Evolutionary conservation across 2,113 vertebrate species (phyloP).

Genomic region (Hucho hucho): DNA sequence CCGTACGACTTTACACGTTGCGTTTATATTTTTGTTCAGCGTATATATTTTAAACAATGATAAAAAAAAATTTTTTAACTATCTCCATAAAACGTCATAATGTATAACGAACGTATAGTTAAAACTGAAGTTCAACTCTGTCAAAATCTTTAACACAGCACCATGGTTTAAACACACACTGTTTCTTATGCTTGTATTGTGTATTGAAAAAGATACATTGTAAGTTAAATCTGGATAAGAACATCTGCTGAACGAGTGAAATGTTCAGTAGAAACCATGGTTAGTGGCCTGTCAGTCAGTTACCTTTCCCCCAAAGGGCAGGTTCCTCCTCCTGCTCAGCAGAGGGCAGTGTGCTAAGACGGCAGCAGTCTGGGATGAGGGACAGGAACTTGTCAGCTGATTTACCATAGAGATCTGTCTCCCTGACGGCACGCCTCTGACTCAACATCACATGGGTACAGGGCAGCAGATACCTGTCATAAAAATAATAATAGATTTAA

Average conservation of each 20-base stretch:
- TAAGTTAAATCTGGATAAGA: too few relatives aligned
- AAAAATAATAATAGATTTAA: neutral
- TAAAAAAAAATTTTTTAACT: too few relatives aligned
- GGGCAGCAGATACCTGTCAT: conserved; percentile 89
- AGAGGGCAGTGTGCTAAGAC: conserved; percentile 55
- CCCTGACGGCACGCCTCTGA: conserved; percentile 89
- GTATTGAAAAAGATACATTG: neutral
- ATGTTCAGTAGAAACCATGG: neutral
- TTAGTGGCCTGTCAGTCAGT: conserved; percentile 4
- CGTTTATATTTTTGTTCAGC: too few relatives aligned
- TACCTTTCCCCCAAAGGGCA: conserved; percentile 85
- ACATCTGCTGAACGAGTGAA: neutral
- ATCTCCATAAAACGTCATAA: too few relatives aligned
- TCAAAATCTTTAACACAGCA: too few relatives aligned
- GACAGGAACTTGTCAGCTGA: conserved; percentile 92
- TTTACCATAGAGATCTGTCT: conserved; percentile 90
- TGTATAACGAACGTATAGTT: too few relatives aligned
- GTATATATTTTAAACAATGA: too few relatives aligned
- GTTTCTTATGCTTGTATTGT: too few relatives aligned
- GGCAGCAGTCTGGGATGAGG: conserved; percentile 90
- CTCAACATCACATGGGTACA: conserved; percentile 97
- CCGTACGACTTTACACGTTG: too few relatives aligned
- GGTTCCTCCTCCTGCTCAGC: conserved; percentile 80
- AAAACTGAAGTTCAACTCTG: too few relatives aligned
- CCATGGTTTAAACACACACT: too few relatives aligned